Conservation (phyloP, 92 coral and sea anemone genomes). For the Plumapathes pennacea region DNA sequence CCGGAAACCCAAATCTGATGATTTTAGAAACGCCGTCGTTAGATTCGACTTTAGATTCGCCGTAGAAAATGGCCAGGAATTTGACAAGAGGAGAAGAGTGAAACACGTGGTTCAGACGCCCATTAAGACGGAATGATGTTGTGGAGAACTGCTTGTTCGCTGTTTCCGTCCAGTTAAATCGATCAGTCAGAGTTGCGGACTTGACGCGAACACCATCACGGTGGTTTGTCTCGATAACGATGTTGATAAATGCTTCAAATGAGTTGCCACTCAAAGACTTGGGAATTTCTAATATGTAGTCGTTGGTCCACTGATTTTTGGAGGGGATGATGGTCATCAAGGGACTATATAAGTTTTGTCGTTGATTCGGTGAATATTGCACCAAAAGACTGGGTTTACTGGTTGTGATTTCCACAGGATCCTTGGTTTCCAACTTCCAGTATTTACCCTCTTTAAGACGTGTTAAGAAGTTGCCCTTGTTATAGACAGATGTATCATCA, state of each 20-base stretch:
- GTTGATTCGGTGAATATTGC: constrained; percentile 59
- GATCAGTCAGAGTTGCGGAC: constrained; percentile 8
- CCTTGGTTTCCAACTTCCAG: constrained; percentile 27
- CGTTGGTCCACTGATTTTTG: constrained; percentile 56
- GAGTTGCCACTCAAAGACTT: constrained; percentile 4
- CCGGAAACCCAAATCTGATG: constrained; percentile 84
- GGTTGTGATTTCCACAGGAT: constrained; percentile 43
- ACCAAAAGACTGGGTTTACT: constrained; percentile 67
- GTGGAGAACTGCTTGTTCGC: constrained; percentile 39
- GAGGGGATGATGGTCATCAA: constrained; percentile 79
- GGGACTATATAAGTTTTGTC: constrained; percentile 33
- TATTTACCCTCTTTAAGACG: constrained; percentile 45
- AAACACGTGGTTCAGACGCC: constrained; percentile 43
- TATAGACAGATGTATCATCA: constrained; percentile 48
- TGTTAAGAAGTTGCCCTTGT: constrained; percentile 18
- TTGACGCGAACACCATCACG: constrained; percentile 36
- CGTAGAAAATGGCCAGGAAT: constrained; percentile 66
- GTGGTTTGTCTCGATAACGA: constrained; percentile 38
- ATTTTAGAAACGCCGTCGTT: too few relatives aligned
- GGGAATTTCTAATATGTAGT: constrained; percentile 64
- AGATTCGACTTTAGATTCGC: constrained; percentile 41
- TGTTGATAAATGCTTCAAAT: constrained; percentile 29
- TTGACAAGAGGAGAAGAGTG: constrained; percentile 63
- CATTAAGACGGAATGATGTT: constrained; percentile 27
- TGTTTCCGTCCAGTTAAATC: constrained; percentile 36